phyloP scores from a whole-genome alignment of 2,797 vertebrate genomes.

The Potorous gilbertii region DNA sequence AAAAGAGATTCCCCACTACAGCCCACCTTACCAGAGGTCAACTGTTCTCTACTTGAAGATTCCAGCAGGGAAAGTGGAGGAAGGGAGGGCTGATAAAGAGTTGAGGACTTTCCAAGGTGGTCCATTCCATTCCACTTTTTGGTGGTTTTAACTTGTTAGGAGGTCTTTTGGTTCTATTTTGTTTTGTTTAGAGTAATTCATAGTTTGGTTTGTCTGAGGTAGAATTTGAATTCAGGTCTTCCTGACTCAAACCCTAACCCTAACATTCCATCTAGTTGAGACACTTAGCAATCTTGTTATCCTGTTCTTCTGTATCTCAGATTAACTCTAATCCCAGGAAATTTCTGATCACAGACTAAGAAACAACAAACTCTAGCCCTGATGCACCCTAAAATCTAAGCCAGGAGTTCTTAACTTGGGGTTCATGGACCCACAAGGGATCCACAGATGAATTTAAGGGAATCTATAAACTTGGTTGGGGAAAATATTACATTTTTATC shows the following conservation, averaged over 20 bases:
- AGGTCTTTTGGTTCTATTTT: neutral
- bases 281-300: neutral
- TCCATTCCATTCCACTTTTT: neutral
- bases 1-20: neutral
- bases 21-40: neutral
- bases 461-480: neutral
- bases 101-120: neutral
- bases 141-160: neutral
- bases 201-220: neutral
- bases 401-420: neutral
- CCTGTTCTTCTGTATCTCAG: neutral
- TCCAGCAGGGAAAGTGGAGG: neutral
- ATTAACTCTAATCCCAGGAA: slow-evolving; percentile 2
- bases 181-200: neutral
- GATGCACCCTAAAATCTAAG: neutral
- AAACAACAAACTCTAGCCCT: slow-evolving; percentile 9
- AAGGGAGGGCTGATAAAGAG: neutral
- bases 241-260: neutral
- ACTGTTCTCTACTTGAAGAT: neutral
- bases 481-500: neutral
- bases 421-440: neutral
- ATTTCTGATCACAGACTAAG: slow-evolving; percentile 36
- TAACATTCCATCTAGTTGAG: neutral
- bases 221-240: neutral
- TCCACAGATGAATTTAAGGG: neutral